Conservation (phyloP, 2,888 invertebrate genomes). For the Lacanobia oleracea region DNA sequence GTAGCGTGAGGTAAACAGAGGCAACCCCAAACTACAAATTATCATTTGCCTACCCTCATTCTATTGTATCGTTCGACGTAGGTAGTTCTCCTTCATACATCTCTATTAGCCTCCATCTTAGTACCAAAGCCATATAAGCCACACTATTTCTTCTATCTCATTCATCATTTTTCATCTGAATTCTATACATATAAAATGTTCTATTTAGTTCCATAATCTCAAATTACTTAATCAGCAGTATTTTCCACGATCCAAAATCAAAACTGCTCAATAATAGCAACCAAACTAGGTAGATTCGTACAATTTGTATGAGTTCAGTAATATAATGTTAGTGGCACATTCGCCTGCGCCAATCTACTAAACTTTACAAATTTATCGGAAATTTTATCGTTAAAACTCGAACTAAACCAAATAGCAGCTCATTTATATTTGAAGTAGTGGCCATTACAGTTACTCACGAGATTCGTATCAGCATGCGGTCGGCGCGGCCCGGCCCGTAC, state of each 20-base stretch:
- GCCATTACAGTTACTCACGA: conserved; percentile 34
- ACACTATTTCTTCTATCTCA: no score
- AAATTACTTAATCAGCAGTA: neutral
- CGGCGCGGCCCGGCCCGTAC: neutral
- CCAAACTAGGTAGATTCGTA: neutral
- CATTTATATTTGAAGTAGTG: conserved; percentile 41
- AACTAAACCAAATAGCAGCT: conserved; percentile 31
- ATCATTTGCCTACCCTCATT: neutral
- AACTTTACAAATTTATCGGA: conserved; percentile 33
- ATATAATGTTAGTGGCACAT: conserved; percentile 1
- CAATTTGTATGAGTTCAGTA: neutral
- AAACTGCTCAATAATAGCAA: neutral
- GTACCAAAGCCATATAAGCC: no score
- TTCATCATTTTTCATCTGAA: no score
- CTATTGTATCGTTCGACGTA: neutral
- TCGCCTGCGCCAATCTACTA: conserved; percentile 8
- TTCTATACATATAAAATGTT: no score
- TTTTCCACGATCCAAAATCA: neutral
- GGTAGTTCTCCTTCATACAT: no score
- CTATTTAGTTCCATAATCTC: neutral
- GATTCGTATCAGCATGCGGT: conserved; percentile 21
- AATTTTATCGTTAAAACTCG: conserved; percentile 26
- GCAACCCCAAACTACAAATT: neutral
- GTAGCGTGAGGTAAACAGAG: neutral
- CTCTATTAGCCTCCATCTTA: no score